These are phyloP conservation scores for Anticlea derivata DNA, from an alignment of 2,888 invertebrate species.

Conservation along the genomic window DNA sequence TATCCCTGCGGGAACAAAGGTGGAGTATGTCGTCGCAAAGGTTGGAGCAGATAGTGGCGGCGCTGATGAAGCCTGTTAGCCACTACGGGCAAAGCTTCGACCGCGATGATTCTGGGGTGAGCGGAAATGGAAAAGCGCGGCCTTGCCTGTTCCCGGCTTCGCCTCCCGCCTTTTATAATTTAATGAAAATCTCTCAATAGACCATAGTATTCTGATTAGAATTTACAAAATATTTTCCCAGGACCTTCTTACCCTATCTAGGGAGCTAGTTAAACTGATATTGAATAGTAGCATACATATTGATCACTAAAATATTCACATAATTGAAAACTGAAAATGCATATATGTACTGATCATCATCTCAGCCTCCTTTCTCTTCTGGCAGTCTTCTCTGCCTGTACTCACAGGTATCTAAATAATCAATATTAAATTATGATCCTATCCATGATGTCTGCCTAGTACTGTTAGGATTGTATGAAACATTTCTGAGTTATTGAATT, in stretches of 20 bases:
- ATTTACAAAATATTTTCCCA: background rate
- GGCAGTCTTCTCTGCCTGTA: too few relatives aligned
- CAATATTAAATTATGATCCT: too few relatives aligned
- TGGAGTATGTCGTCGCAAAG: constrained; percentile 78
- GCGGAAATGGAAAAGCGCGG: constrained; percentile 37
- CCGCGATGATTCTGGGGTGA: constrained; percentile 73
- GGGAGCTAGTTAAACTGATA: background rate
- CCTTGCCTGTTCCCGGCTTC: constrained; percentile 11
- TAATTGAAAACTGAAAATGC: too few relatives aligned
- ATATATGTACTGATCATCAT: too few relatives aligned
- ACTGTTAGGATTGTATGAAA: too few relatives aligned
- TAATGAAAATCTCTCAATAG: background rate
- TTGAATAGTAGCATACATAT: too few relatives aligned
- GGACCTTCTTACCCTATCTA: too few relatives aligned
- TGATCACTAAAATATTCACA: too few relatives aligned
- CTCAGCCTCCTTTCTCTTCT: too few relatives aligned
- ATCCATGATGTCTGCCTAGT: too few relatives aligned
- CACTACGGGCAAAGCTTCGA: constrained; percentile 72
- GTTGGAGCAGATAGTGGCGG: constrained; percentile 73
- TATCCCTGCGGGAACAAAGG: constrained; percentile 54
- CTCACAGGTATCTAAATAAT: too few relatives aligned
- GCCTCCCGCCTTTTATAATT: constrained; percentile 22
- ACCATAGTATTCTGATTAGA: background rate
- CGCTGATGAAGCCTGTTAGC: constrained; percentile 74
- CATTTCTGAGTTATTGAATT: too few relatives aligned